Percentiles rank a stretch among this genome's conserved stretches.
Conservation (phyloP, 2,797 vertebrate genomes). For the Rallus crepitans region DNA sequence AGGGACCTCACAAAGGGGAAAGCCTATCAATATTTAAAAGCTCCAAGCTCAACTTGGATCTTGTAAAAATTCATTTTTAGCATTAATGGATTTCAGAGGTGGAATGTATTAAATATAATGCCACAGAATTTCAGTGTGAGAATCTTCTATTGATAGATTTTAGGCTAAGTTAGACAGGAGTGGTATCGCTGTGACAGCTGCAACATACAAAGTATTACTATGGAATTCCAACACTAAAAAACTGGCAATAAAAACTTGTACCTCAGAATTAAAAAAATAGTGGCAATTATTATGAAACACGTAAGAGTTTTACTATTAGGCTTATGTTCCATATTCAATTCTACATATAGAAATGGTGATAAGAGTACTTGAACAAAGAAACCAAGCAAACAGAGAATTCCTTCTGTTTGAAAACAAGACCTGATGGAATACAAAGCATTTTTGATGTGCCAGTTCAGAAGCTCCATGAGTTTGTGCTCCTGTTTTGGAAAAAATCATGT, state of each 20-base stretch:
- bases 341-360: background rate
- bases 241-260: background rate
- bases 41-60: constrained; percentile 9
- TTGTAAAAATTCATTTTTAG: constrained; percentile 48
- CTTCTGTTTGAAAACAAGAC: background rate
- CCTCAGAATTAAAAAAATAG: background rate
- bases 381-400: background rate
- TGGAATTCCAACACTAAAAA: background rate
- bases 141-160: background rate
- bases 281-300: background rate
- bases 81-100: constrained; percentile 42
- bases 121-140: background rate
- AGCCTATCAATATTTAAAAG: constrained; percentile 43
- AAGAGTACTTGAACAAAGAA: background rate
- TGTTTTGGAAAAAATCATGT: background rate
- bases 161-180: background rate
- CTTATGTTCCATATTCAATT: background rate
- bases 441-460: background rate
- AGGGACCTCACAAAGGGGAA: constrained; percentile 8
- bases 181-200: background rate
- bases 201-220: background rate
- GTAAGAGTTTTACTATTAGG: background rate
- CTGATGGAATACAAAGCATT: background rate
- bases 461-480: background rate
- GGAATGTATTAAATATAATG: constrained; percentile 48